Percentiles rank a stretch among this genome's conserved stretches.
phyloP scores from a whole-genome alignment of 1,140 invertebrate species.

The Cyphomyrmex costatus region DNA sequence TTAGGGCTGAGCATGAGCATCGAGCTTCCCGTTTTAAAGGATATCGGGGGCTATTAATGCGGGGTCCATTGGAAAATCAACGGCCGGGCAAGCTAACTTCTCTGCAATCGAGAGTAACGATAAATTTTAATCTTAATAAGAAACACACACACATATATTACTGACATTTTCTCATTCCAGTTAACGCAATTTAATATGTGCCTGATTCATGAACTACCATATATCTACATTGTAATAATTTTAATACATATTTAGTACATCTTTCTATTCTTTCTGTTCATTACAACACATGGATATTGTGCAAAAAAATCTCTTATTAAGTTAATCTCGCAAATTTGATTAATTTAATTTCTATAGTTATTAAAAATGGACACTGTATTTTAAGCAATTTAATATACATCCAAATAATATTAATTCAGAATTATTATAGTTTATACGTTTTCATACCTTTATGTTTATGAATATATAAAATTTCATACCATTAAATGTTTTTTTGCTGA shows the following conservation, averaged over 20 bases:
- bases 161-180: background rate
- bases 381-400: background rate
- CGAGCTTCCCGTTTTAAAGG: conserved; percentile 67
- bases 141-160: background rate
- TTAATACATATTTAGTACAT: too few relatives aligned
- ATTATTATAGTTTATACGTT: background rate
- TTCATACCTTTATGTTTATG: background rate
- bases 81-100: background rate
- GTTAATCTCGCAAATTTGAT: background rate
- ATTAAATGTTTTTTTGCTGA: background rate
- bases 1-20: conserved; percentile 73
- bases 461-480: conserved; percentile 22
- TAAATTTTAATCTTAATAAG: background rate
- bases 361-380: background rate
- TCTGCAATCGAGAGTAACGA: background rate
- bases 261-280: too few relatives aligned
- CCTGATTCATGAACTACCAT: background rate
- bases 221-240: background rate
- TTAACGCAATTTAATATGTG: background rate
- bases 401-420: conserved; percentile 11
- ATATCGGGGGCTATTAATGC: conserved; percentile 51
- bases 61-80: conserved; percentile 22
- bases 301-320: background rate
- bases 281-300: background rate
- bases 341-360: background rate